Percentiles rank a stretch among this genome's conserved stretches.
Conservation (phyloP, 1,140 invertebrate species). For the Gonioctena quinquepunctata region DNA sequence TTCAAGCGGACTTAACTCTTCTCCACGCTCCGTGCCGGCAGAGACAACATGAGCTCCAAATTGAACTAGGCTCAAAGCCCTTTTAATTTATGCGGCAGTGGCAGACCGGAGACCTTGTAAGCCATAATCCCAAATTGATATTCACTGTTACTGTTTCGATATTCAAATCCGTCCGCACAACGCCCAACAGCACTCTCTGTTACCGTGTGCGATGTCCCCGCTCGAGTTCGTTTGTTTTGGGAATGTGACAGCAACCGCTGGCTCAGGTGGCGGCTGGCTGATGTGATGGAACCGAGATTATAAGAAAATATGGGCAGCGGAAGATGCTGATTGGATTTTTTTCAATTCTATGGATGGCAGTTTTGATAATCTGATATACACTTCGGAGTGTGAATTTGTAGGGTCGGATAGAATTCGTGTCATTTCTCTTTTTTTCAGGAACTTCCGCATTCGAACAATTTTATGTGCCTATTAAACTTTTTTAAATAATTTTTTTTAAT, state of each 20-base stretch:
- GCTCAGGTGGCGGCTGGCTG: background rate
- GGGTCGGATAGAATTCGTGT: no score
- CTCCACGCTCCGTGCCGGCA: background rate
- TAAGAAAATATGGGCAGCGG: background rate
- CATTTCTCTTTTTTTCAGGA: no score
- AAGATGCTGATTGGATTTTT: background rate
- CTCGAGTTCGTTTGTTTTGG: background rate
- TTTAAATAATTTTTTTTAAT: no score
- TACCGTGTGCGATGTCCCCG: background rate
- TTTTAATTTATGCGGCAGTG: conserved; percentile 7
- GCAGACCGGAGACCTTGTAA: background rate
- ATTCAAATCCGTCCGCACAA: conserved; percentile 3
- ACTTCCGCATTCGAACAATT: no score
- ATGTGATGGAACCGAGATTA: background rate
- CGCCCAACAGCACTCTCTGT: background rate
- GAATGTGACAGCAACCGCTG: background rate
- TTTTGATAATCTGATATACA: no score
- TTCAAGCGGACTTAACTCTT: background rate
- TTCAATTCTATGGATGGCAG: background rate
- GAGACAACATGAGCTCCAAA: background rate
- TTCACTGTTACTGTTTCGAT: conserved; percentile 14
- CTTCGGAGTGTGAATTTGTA: no score
- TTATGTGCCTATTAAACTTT: no score
- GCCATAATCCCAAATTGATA: conserved; percentile 17
- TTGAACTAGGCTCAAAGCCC: conserved; percentile 6